Conservation (phyloP, 2,888 invertebrate species). For the Zygogramma bicolorata region DNA sequence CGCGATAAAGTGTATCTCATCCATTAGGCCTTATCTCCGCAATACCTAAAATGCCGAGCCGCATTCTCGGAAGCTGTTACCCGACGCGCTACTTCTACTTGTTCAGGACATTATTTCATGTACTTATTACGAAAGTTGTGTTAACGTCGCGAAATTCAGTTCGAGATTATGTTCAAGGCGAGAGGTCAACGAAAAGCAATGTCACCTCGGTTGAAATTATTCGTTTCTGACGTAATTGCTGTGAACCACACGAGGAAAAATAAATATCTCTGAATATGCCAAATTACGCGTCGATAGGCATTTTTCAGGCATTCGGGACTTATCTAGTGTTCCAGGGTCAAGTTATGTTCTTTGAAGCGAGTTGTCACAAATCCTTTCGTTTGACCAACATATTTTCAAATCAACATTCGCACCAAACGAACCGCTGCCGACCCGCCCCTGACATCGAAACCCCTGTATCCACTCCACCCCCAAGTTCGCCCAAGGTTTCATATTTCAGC, state of each 20-base stretch:
- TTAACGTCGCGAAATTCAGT: not conserved
- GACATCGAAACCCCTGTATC: not conserved
- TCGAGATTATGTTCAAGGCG: slow-evolving; percentile 2
- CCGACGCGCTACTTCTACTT: slow-evolving; percentile 33
- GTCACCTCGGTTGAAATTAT: not conserved
- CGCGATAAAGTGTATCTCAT: slow-evolving; percentile 33
- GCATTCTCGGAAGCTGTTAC: slow-evolving; percentile 34
- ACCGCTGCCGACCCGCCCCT: too few species aligned
- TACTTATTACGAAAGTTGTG: not conserved
- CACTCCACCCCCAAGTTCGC: not conserved
- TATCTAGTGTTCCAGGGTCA: too few species aligned
- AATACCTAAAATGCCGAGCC: slow-evolving; percentile 32
- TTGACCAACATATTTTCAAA: too few species aligned
- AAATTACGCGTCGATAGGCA: too few species aligned
- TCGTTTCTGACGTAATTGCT: too few species aligned
- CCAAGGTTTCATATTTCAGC: not conserved
- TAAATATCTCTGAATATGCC: too few species aligned
- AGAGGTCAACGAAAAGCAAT: not conserved
- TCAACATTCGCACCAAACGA: too few species aligned
- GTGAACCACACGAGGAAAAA: too few species aligned
- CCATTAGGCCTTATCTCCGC: slow-evolving; percentile 30
- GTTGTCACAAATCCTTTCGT: too few species aligned
- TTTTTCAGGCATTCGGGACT: too few species aligned
- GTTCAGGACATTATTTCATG: slow-evolving; percentile 34
- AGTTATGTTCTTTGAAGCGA: too few species aligned